phyloP scores from a whole-genome alignment of 2,797 vertebrate species.

The Leucoraja ocellata region DNA sequence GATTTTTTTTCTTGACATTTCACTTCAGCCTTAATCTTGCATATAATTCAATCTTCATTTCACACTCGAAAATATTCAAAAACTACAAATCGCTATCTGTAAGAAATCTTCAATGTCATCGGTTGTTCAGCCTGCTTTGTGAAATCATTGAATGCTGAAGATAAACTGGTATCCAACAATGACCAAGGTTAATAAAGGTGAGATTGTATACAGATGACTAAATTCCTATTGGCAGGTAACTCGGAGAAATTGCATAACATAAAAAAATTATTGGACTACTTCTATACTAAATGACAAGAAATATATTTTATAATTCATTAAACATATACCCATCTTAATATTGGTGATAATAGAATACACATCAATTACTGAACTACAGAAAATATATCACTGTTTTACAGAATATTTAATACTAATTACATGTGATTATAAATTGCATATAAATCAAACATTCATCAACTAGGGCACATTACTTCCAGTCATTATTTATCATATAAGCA shows the following conservation, averaged over 20 bases:
- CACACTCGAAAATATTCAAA: no score
- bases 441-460: neutral
- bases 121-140: no score
- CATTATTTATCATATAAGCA: constrained; percentile 10
- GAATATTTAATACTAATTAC: neutral
- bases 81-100: no score
- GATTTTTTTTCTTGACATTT: no score
- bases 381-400: neutral
- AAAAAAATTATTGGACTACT: neutral
- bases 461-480: neutral
- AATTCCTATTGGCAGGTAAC: no score
- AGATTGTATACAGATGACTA: no score
- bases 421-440: neutral
- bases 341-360: constrained; percentile 6
- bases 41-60: no score
- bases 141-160: no score
- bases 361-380: neutral
- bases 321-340: neutral
- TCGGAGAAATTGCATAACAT: neutral
- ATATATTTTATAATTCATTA: neutral
- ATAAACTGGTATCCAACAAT: no score
- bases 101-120: no score
- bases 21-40: no score
- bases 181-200: no score
- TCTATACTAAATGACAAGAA: neutral